phyloP scores from a whole-genome alignment of 2,888 invertebrate genomes.

The Sussaba pulchella region DNA sequence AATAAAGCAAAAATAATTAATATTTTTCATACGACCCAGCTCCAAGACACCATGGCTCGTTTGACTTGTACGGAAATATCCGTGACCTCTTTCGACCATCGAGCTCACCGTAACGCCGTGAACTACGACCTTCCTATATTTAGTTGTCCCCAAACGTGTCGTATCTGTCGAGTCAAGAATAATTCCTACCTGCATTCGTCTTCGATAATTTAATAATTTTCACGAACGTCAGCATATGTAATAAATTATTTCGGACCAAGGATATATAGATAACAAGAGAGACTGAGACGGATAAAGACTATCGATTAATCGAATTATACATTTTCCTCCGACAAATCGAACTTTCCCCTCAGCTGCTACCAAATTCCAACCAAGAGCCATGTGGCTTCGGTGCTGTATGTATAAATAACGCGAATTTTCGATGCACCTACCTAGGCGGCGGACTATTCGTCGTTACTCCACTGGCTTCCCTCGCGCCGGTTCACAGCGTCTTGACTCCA shows the following conservation, averaged over 20 bases:
- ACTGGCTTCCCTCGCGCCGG: slow-evolving; percentile 37
- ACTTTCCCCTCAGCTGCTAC: slow-evolving; percentile 10
- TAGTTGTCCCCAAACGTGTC: slow-evolving; percentile 3
- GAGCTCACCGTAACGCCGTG: not conserved
- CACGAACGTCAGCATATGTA: slow-evolving; percentile 14
- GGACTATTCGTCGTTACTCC: slow-evolving; percentile 29
- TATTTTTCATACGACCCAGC: too few relatives aligned
- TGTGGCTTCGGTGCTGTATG: slow-evolving; percentile 12
- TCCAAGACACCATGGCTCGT: not conserved
- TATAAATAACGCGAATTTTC: slow-evolving; percentile 62
- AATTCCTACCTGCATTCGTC: slow-evolving; percentile 12
- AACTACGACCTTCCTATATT: slow-evolving; percentile 9
- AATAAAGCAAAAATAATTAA: too few relatives aligned
- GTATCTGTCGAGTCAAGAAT: slow-evolving; percentile 35
- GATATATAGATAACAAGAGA: slow-evolving; percentile 8
- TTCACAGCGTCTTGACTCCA: slow-evolving; percentile 82
- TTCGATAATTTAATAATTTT: slow-evolving; percentile 42
- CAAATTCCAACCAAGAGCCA: not conserved
- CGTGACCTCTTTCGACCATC: not conserved
- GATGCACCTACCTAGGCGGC: slow-evolving; percentile 44
- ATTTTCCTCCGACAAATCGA: slow-evolving; percentile 30
- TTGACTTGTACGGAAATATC: not conserved
- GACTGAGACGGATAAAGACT: slow-evolving; percentile 11
- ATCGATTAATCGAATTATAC: slow-evolving; percentile 34
- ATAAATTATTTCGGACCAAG: slow-evolving; percentile 19